Conservation (phyloP, 2,888 invertebrate genomes). For the Xestia c-nigrum region DNA sequence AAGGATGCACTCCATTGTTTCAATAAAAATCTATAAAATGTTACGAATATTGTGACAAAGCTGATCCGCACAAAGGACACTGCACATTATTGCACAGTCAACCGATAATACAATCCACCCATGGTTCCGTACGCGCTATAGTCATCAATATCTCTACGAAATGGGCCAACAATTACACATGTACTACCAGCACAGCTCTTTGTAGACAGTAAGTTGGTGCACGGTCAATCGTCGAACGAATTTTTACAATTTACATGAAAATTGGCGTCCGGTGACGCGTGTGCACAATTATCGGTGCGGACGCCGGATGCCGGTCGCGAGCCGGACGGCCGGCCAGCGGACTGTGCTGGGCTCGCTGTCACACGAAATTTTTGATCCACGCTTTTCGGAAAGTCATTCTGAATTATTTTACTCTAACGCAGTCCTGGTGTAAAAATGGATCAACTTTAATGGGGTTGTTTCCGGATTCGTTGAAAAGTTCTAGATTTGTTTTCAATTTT, state of each 20-base stretch:
- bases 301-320: slow-evolving; percentile 50
- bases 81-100: neutral
- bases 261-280: slow-evolving; percentile 75
- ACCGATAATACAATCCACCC: slow-evolving; percentile 5
- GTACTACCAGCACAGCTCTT: slow-evolving; percentile 9
- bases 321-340: slow-evolving; percentile 20
- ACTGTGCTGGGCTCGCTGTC: slow-evolving; percentile 51
- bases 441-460: neutral
- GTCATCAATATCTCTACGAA: slow-evolving; percentile 23
- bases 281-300: slow-evolving; percentile 79
- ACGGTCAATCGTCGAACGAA: slow-evolving; percentile 48
- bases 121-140: neutral
- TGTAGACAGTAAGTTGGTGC: slow-evolving; percentile 38
- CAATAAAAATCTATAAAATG: neutral
- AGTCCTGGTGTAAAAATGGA: neutral
- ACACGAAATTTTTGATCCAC: slow-evolving; percentile 41
- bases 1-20: neutral
- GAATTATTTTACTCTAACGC: slow-evolving; percentile 32
- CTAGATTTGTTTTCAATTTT: neutral
- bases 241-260: slow-evolving; percentile 79
- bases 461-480: neutral
- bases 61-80: slow-evolving; percentile 3
- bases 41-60: neutral
- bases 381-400: slow-evolving; percentile 32
- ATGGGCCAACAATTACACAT: slow-evolving; percentile 21